Percentiles rank a stretch among this genome's conserved stretches.
Conservation (phyloP, 2,797 vertebrate genomes). For the Nothura maculosa region DNA sequence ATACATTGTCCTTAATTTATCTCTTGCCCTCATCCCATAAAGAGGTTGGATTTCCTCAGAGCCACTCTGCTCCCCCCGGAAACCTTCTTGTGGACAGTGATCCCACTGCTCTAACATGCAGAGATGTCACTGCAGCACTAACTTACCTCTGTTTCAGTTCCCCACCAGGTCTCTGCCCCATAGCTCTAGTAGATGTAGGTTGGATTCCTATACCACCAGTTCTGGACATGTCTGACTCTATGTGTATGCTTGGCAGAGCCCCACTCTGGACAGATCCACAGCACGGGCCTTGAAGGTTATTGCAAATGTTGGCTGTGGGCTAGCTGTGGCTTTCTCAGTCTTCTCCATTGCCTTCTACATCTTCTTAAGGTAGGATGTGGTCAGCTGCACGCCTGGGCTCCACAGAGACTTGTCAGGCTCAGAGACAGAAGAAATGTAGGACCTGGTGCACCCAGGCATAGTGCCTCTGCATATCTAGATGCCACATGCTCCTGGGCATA, state of each 20-base stretch:
- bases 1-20: background rate
- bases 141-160: background rate
- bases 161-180: background rate
- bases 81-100: background rate
- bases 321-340: constrained; percentile 67
- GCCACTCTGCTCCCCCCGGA: background rate
- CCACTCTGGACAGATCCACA: constrained; percentile 28
- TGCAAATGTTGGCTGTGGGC: constrained; percentile 54
- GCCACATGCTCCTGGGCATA: background rate
- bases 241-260: constrained; percentile 42
- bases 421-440: background rate
- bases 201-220: background rate
- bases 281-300: constrained; percentile 24
- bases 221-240: background rate
- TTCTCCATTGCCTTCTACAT: constrained; percentile 54
- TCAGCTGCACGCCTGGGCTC: background rate
- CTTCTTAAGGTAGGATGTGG: constrained; percentile 58
- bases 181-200: background rate
- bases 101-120: accelerated
- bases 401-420: background rate
- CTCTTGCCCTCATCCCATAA: background rate
- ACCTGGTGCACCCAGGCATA: background rate
- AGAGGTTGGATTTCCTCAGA: background rate
- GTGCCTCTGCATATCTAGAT: background rate
- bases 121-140: background rate